Conservation (phyloP, 37 sponge, comb jelly and placozoan species). For the Diacarnus erythraeanus region DNA sequence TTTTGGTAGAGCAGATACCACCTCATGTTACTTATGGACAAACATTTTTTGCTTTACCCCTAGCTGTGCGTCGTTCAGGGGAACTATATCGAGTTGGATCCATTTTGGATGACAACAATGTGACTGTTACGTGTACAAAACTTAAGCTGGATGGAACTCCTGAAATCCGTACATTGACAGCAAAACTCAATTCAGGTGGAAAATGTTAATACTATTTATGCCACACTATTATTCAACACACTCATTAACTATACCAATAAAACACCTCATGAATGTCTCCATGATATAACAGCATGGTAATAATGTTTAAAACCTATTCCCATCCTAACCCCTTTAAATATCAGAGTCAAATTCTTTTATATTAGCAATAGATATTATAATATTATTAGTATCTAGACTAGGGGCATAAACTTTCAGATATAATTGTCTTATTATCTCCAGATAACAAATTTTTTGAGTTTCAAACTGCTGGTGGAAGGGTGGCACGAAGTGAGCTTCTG, state of each 20-base stretch:
- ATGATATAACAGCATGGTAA: too few species aligned
- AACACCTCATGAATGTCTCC: too few species aligned
- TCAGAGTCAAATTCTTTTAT: too few species aligned
- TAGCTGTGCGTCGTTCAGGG: slow-evolving; percentile 13
- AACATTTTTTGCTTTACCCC: slow-evolving; percentile 18
- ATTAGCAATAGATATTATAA: too few species aligned
- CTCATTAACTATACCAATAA: neutral
- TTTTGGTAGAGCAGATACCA: slow-evolving; percentile 62
- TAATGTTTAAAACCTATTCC: too few species aligned
- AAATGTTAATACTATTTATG: too few species aligned
- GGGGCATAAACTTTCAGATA: too few species aligned
- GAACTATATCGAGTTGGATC: slow-evolving; percentile 31
- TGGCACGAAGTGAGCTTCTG: neutral
- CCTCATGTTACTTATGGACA: slow-evolving; percentile 23
- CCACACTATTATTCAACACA: too few species aligned
- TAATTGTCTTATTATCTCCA: too few species aligned
- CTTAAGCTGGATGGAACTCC: neutral
- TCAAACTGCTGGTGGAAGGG: neutral
- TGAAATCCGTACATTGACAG: neutral
- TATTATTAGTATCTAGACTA: too few species aligned
- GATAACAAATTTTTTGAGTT: neutral
- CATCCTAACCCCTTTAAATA: too few species aligned
- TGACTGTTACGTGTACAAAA: slow-evolving; percentile 29
- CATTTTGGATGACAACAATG: slow-evolving; percentile 12
- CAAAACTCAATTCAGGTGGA: neutral